These are phyloP conservation scores for Rambutsinella grinnellia DNA, from an alignment of 2,888 invertebrate species.

Conservation along the genomic window DNA sequence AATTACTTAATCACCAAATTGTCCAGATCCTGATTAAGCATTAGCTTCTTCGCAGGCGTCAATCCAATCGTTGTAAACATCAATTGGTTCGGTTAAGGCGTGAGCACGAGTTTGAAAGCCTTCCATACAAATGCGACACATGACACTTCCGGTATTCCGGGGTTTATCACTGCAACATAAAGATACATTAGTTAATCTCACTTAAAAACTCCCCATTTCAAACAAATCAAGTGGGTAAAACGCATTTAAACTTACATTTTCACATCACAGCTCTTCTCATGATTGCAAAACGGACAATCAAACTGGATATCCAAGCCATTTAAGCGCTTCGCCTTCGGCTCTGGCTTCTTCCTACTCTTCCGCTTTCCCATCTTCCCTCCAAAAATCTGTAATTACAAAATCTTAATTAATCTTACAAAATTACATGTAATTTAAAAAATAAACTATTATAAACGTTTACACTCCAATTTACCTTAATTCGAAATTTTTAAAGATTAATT, in stretches of 20 bases:
- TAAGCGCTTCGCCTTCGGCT: conserved; percentile 91
- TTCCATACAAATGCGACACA: conserved; percentile 95
- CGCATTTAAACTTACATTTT: conserved; percentile 85
- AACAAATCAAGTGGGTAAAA: background rate
- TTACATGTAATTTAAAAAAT: too few relatives aligned
- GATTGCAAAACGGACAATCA: conserved; percentile 99
- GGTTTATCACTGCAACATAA: conserved; percentile 85
- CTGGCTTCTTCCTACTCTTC: conserved; percentile 98
- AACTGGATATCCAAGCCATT: conserved; percentile 95
- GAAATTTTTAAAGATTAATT: too few relatives aligned
- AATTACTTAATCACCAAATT: too few relatives aligned
- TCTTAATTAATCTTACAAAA: too few relatives aligned
- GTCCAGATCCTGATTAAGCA: too few relatives aligned
- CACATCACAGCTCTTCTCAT: conserved; percentile 98
- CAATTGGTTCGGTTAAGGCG: conserved; percentile 95
- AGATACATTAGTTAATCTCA: background rate
- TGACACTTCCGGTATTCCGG: conserved; percentile 92
- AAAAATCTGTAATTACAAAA: too few relatives aligned
- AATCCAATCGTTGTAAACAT: conserved; percentile 99
- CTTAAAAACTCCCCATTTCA: too few relatives aligned
- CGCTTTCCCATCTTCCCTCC: conserved; percentile 86
- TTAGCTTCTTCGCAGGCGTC: conserved; percentile 98
- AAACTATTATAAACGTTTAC: too few relatives aligned
- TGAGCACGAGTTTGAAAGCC: conserved; percentile 97
- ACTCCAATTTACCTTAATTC: too few relatives aligned